A percentile compares a stretch with the other conserved stretches of the same genome.
phyloP scores from a whole-genome alignment of 1,140 invertebrate genomes.

The Camponotus pennsylvanicus region DNA sequence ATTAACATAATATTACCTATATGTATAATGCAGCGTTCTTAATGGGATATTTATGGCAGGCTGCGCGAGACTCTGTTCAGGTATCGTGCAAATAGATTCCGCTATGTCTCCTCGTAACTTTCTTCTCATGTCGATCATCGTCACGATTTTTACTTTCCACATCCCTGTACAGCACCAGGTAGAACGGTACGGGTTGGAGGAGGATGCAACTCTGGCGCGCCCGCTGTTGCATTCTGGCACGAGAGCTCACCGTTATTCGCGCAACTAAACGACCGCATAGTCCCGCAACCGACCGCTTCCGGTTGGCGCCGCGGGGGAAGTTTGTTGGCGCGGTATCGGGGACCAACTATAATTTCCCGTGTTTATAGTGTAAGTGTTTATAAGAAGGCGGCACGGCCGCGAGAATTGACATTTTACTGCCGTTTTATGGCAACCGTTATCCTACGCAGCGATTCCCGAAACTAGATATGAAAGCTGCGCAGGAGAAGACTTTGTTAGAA shows the following conservation, averaged over 20 bases:
- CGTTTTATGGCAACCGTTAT: constrained; percentile 74
- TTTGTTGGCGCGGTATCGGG: constrained; percentile 29
- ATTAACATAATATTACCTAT: constrained; percentile 72
- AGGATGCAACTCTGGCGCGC: constrained; percentile 12
- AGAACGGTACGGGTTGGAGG: neutral
- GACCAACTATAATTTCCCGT: constrained; percentile 74
- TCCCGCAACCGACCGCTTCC: constrained; percentile 46
- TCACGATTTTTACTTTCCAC: constrained; percentile 59
- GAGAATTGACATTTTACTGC: constrained; percentile 69
- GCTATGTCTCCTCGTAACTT: constrained; percentile 8
- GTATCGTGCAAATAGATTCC: constrained; percentile 63
- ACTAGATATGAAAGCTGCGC: constrained; percentile 71
- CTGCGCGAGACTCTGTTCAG: constrained; percentile 34
- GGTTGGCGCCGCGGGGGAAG: constrained; percentile 11
- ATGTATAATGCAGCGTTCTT: constrained; percentile 69
- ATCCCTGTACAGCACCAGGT: neutral
- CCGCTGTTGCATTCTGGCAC: constrained; percentile 46
- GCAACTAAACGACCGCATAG: constrained; percentile 42
- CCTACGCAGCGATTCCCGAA: constrained; percentile 71
- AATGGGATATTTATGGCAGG: constrained; percentile 75
- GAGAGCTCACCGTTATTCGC: constrained; percentile 57
- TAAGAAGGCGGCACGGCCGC: constrained; percentile 69
- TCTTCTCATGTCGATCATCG: constrained; percentile 66
- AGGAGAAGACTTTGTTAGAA: constrained; percentile 57
- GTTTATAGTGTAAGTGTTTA: constrained; percentile 74